phyloP scores from a whole-genome alignment of 2,797 vertebrate species.

The Eutrigla gurnardus region DNA sequence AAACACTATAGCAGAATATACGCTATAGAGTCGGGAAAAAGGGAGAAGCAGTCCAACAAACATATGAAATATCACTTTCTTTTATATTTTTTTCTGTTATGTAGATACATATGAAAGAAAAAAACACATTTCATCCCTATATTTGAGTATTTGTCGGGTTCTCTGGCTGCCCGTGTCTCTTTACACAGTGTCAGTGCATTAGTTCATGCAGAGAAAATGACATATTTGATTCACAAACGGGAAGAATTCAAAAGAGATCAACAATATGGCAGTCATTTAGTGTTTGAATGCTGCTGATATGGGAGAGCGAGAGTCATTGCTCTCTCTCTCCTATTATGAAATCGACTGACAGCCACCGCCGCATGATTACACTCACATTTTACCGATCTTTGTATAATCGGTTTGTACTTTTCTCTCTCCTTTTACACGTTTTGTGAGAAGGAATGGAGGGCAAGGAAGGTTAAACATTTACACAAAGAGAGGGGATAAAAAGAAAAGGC shows the following conservation, averaged over 20 bases:
- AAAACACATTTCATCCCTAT: conserved; percentile 9
- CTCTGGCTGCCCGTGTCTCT: conserved; percentile 41
- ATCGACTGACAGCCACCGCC: conserved; percentile 27
- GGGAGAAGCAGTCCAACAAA: not conserved
- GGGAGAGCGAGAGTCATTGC: conserved; percentile 28
- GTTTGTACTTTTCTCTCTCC: conserved; percentile 35
- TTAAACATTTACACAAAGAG: conserved; percentile 55
- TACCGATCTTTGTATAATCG: conserved; percentile 14
- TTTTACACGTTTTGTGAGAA: conserved; percentile 36
- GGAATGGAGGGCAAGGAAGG: conserved; percentile 34
- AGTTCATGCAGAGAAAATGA: conserved; percentile 61
- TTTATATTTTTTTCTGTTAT: no score
- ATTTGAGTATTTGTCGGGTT: conserved; percentile 7
- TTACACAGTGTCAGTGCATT: conserved; percentile 37
- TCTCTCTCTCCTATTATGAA: conserved; percentile 20
- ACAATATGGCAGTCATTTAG: conserved; percentile 45
- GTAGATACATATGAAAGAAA: not conserved
- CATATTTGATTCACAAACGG: conserved; percentile 40
- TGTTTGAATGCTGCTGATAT: conserved; percentile 36
- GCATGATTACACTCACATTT: conserved; percentile 25
- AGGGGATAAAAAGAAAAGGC: conserved; percentile 48
- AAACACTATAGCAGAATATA: not conserved
- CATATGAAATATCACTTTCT: no score
- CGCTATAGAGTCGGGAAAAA: not conserved
- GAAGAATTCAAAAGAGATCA: conserved; percentile 46